Evolutionary conservation across 2,797 vertebrate genomes (phyloP).

Genomic region (Hemitrygon akajei): DNA sequence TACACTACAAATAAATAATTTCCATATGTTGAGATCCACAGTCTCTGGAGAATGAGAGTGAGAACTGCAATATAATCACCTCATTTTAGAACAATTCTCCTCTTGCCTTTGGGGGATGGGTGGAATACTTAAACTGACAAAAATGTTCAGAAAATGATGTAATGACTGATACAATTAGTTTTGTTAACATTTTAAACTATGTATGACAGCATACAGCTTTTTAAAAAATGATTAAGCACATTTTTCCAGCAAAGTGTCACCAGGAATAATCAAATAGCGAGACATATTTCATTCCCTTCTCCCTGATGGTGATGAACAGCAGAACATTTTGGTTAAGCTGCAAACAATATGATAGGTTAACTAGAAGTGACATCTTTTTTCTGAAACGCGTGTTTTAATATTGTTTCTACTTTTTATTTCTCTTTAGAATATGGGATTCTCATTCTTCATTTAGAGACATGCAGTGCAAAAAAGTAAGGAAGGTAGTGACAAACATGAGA

Average conservation of each 20-base stretch:
- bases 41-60: background rate
- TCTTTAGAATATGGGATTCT: background rate
- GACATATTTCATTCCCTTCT: conserved; percentile 26
- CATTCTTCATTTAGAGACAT: background rate
- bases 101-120: conserved; percentile 6
- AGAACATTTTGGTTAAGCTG: background rate
- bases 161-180: conserved; percentile 29
- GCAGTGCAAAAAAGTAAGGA: background rate
- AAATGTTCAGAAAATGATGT: conserved; percentile 27
- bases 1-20: conserved; percentile 26
- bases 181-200: conserved; percentile 33
- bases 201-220: background rate
- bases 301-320: background rate
- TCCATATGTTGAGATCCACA: conserved; percentile 10
- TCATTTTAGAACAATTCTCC: conserved; percentile 20
- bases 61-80: background rate
- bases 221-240: conserved; percentile 4
- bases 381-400: background rate
- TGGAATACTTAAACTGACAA: conserved; percentile 15
- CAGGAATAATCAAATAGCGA: conserved; percentile 4
- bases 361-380: background rate
- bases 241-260: conserved; percentile 20
- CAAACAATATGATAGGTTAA: background rate
- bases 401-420: background rate
- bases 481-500: background rate